Evolutionary conservation across 1,140 invertebrate genomes (phyloP), one percentile per base, ranked within the genome.

Genomic region (Lanistes nyassanus): DNA sequence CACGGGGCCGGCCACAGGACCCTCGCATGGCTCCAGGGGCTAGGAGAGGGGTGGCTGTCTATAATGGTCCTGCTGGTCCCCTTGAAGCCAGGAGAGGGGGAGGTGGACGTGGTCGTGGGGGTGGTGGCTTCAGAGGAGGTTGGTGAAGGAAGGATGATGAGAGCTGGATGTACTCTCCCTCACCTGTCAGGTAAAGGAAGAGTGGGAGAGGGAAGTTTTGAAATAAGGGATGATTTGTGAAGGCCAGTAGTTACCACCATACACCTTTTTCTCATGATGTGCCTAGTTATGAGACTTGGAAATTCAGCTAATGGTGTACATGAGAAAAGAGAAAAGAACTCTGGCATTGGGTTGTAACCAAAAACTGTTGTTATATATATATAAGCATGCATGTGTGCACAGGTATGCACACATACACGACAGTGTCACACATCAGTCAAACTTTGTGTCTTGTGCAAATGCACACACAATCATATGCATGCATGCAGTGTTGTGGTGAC

Each of bases 121-220:
- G 76, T 83, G 65, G 67, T 16, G 67, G 73, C 3, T 58, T 73
- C 26, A 60, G 79, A 36, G 72, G 78, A 34, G 71, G 81, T 26
- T 66, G 79, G 5, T 76, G 80, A 68, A 71, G 71, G 7, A 69
- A 71, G 58, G 56, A 53, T 13, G 70, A 64, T 37, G 19, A 51
- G 56, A 34, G 51, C 13, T 21, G 58, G 60, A 19, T 42, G 37
- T n/a, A 62, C 37, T 60, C 6, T 19, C 3, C 9, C 7, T 34
- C 11, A 23, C 4, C 56, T 21, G 23, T 3, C 23, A 36, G 4
- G 39, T 42, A 19, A n/a, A 36, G 11, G 5, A 11, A 31, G n/a
- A 31, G n/a, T n/a, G 23, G n/a, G 19, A 2, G 21, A 39, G 31
- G 26, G 39, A 67, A 19, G 23, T 37, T 67, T 19, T 16, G 39